phyloP scores from a whole-genome alignment of 2,888 invertebrate genomes.

The Nipponacmea schrenckii region DNA sequence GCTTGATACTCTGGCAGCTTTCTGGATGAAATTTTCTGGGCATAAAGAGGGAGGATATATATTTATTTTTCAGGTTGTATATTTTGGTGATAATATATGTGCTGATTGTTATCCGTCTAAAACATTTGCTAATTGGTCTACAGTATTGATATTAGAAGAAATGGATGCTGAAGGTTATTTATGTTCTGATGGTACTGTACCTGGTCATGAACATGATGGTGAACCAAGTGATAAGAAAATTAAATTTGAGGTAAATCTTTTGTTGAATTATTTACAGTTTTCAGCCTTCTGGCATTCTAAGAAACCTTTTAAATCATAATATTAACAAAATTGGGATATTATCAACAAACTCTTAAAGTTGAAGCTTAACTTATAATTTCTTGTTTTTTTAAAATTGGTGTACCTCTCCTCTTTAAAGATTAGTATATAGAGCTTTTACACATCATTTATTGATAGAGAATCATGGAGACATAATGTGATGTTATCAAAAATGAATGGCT shows the following conservation, averaged over 20 bases:
- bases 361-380: too few relatives aligned
- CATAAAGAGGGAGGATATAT: background rate
- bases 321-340: too few relatives aligned
- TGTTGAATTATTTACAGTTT: too few relatives aligned
- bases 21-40: background rate
- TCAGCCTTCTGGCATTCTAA: too few relatives aligned
- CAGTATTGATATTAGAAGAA: conserved; percentile 79
- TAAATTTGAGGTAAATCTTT: conserved; percentile 7
- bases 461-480: too few relatives aligned
- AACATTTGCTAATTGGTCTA: conserved; percentile 74
- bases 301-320: too few relatives aligned
- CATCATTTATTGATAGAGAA: too few relatives aligned
- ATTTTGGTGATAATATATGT: conserved; percentile 81
- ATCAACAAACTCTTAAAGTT: too few relatives aligned
- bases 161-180: conserved; percentile 73
- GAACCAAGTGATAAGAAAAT: conserved; percentile 15
- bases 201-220: conserved; percentile 30
- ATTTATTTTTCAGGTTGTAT: conserved; percentile 71
- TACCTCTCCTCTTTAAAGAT: too few relatives aligned
- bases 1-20: background rate
- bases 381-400: too few relatives aligned
- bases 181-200: conserved; percentile 37
- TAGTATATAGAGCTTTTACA: too few relatives aligned
- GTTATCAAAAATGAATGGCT: too few relatives aligned
- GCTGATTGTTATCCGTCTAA: conserved; percentile 80